phyloP scores from a whole-genome alignment of 1,140 invertebrate genomes.

The Aphidius gifuensis region DNA sequence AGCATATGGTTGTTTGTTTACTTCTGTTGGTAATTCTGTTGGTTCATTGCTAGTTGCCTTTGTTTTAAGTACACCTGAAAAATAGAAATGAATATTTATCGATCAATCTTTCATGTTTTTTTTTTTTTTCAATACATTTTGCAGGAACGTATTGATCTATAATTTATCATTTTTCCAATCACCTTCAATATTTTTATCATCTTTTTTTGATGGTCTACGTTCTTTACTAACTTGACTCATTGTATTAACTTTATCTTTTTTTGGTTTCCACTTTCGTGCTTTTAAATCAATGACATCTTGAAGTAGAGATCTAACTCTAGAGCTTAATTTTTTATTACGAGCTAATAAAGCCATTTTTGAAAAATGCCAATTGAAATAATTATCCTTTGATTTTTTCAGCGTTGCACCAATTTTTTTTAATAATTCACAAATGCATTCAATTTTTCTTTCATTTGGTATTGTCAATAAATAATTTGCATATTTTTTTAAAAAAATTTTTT shows the following conservation, averaged over 20 bases:
- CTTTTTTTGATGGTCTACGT: neutral
- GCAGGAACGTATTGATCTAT: constrained; percentile 71
- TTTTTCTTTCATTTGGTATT: constrained; percentile 80
- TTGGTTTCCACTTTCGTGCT: constrained; percentile 20
- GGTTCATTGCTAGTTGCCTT: too few species aligned
- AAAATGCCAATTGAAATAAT: neutral
- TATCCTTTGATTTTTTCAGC: constrained; percentile 40
- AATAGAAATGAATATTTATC: too few species aligned
- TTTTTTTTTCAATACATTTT: constrained; percentile 43
- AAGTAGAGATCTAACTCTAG: too few species aligned
- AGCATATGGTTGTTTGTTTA: too few species aligned
- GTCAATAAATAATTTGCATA: constrained; percentile 77
- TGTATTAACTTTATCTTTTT: constrained; percentile 81
- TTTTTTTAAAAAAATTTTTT: constrained; percentile 81
- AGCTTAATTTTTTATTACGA: too few species aligned
- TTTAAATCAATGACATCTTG: too few species aligned
- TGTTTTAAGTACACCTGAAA: too few species aligned
- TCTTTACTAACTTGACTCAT: constrained; percentile 59
- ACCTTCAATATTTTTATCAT: too few species aligned
- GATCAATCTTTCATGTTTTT: constrained; percentile 30
- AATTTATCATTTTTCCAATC: constrained; percentile 59
- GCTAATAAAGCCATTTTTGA: too few species aligned
- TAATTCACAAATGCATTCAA: constrained; percentile 90
- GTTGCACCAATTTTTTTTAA: constrained; percentile 63
- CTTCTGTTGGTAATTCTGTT: constrained; percentile 13